Conservation (phyloP, 2,888 invertebrate species). For the Lypha dubia region DNA sequence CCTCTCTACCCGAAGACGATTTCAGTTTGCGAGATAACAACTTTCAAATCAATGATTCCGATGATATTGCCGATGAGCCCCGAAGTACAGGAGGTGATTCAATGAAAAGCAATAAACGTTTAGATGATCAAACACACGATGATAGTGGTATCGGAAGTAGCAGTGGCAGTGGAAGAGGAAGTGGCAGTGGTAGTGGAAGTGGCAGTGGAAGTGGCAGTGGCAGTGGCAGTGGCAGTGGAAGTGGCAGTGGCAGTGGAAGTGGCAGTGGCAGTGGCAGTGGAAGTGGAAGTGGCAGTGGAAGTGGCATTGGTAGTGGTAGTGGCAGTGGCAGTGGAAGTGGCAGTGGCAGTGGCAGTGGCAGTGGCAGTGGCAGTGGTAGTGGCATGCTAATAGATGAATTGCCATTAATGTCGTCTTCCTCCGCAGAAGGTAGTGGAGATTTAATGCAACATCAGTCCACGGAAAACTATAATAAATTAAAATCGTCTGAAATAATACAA, state of each 20-base stretch:
- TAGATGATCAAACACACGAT: slow-evolving; percentile 73
- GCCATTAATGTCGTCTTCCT: slow-evolving; percentile 33
- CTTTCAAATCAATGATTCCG: slow-evolving; percentile 77
- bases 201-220: too few species aligned
- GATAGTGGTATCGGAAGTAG: too few species aligned
- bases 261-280: slow-evolving; percentile 74
- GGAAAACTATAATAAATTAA: slow-evolving; percentile 46
- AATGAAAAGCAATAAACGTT: slow-evolving; percentile 74
- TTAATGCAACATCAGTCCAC: slow-evolving; percentile 50
- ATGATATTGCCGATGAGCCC: slow-evolving; percentile 79
- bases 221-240: slow-evolving; percentile 74
- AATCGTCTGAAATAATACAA: slow-evolving; percentile 64
- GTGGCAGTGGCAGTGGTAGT: slow-evolving; percentile 74
- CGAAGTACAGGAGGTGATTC: slow-evolving; percentile 76
- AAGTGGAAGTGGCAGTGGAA: slow-evolving; percentile 74
- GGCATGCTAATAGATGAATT: slow-evolving; percentile 55
- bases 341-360: slow-evolving; percentile 76
- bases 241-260: slow-evolving; percentile 74
- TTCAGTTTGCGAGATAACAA: slow-evolving; percentile 82
- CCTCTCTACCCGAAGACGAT: slow-evolving; percentile 84
- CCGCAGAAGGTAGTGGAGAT: slow-evolving; percentile 64
- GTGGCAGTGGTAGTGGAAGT: too few species aligned
- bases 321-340: slow-evolving; percentile 74
- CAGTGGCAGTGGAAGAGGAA: slow-evolving; percentile 74
- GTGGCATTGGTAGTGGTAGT: slow-evolving; percentile 74